Conservation (phyloP, 2,113 vertebrate genomes). For the Tragelaphus strepsiceros region DNA sequence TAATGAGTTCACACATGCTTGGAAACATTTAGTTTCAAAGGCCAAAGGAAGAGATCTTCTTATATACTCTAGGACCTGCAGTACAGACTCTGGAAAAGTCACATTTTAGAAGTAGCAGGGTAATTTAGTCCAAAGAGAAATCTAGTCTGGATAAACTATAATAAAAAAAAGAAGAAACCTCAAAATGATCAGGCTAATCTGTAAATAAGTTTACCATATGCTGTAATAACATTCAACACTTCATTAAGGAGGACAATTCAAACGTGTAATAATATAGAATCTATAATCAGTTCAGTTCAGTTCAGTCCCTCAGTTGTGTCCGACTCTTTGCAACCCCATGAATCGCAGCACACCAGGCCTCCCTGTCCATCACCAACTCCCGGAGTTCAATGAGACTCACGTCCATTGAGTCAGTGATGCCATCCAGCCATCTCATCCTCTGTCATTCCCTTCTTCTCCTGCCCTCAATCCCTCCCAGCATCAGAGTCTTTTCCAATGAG, state of each 20-base stretch:
- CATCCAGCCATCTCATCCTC: too few relatives aligned
- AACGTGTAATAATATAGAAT: not conserved
- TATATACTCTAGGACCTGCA: not conserved
- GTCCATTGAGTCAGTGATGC: too few relatives aligned
- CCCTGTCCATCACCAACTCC: too few relatives aligned
- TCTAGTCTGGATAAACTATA: not conserved
- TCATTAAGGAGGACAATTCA: not conserved
- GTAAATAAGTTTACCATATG: not conserved
- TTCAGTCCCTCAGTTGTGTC: too few relatives aligned
- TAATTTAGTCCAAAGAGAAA: not conserved
- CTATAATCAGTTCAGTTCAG: not conserved
- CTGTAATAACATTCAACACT: not conserved
- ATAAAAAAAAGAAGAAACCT: not conserved
- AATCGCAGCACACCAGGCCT: too few relatives aligned
- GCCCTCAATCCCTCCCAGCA: too few relatives aligned
- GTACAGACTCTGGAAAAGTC: not conserved
- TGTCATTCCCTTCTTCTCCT: too few relatives aligned
- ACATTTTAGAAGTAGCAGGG: not conserved
- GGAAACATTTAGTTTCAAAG: not conserved
- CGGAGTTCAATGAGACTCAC: too few relatives aligned
- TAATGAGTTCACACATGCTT: not conserved
- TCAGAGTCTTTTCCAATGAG: too few relatives aligned
- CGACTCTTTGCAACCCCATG: too few relatives aligned
- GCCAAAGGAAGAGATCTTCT: not conserved
- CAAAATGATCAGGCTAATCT: not conserved